Conservation (phyloP, 2,113 vertebrate species). For the Campylorhamphus procurvoides region DNA sequence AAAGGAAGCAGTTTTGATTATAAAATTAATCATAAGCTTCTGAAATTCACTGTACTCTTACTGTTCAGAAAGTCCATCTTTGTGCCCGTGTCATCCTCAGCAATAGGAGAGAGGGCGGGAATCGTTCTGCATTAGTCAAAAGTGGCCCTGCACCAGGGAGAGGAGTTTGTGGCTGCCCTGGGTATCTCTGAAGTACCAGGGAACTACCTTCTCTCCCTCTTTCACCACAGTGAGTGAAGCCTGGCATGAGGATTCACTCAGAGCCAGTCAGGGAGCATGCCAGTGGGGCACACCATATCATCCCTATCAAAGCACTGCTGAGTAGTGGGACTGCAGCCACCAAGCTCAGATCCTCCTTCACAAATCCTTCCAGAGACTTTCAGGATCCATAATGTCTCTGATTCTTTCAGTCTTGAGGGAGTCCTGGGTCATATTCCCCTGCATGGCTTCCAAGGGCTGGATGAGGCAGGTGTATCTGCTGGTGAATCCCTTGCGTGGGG, state of each 20-base stretch:
- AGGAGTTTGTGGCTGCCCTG: not conserved
- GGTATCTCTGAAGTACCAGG: not conserved
- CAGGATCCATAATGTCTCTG: not conserved
- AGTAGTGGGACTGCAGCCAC: not conserved
- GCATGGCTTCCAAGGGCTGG: not conserved
- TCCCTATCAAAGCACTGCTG: not conserved
- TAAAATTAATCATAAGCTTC: not conserved
- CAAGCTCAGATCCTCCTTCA: not conserved
- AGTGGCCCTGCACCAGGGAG: not conserved
- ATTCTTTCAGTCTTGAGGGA: not conserved
- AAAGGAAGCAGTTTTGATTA: not conserved
- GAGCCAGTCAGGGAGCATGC: not conserved
- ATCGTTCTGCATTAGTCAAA: not conserved
- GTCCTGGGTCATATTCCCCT: not conserved
- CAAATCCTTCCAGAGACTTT: not conserved
- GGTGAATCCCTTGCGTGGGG: not conserved
- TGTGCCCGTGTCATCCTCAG: not conserved
- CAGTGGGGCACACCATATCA: not conserved
- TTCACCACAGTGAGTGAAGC: not conserved
- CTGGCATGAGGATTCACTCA: not conserved
- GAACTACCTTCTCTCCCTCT: not conserved
- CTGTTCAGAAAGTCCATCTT: not conserved
- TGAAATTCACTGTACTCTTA: not conserved
- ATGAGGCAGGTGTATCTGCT: not conserved
- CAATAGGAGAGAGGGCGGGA: not conserved